A percentile compares a stretch with the other conserved stretches of the same genome.
These are phyloP conservation scores for Crocallis elinguaria DNA, from an alignment of 2,888 invertebrate species.

Conservation along the genomic window DNA sequence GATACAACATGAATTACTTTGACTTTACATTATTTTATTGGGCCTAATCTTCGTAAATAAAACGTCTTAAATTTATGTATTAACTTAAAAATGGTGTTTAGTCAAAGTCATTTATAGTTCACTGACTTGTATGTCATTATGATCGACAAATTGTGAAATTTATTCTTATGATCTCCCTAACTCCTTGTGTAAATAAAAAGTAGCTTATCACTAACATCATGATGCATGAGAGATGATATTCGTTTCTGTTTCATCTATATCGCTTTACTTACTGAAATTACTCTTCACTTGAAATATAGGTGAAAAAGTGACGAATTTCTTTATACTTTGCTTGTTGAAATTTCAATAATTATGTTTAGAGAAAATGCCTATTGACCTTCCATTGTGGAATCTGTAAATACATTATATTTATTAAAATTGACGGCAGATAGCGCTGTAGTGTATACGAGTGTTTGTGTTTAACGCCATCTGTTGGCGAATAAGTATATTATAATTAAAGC, in stretches of 20 bases:
- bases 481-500: conserved; percentile 32
- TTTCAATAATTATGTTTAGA: conserved; percentile 30
- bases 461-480: conserved; percentile 41
- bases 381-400: conserved; percentile 38
- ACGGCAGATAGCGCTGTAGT: conserved; percentile 43
- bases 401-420: conserved; percentile 38
- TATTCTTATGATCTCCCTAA: conserved; percentile 39
- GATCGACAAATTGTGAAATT: conserved; percentile 24
- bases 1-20: conserved; percentile 14
- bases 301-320: conserved; percentile 29
- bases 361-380: conserved; percentile 36
- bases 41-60: background rate
- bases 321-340: conserved; percentile 34
- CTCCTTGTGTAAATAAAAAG: conserved; percentile 34
- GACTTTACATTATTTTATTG: conserved; percentile 28
- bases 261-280: background rate
- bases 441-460: conserved; percentile 42
- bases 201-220: conserved; percentile 24
- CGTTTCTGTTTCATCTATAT: conserved; percentile 26
- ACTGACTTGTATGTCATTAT: conserved; percentile 8
- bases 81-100: conserved; percentile 20
- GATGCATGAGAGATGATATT: conserved; percentile 20
- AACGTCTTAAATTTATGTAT: background rate
- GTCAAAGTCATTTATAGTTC: conserved; percentile 16
- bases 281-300: conserved; percentile 9